Evolutionary conservation across 2,797 vertebrate genomes (phyloP).

Genomic region (Numenius phaeopus): DNA sequence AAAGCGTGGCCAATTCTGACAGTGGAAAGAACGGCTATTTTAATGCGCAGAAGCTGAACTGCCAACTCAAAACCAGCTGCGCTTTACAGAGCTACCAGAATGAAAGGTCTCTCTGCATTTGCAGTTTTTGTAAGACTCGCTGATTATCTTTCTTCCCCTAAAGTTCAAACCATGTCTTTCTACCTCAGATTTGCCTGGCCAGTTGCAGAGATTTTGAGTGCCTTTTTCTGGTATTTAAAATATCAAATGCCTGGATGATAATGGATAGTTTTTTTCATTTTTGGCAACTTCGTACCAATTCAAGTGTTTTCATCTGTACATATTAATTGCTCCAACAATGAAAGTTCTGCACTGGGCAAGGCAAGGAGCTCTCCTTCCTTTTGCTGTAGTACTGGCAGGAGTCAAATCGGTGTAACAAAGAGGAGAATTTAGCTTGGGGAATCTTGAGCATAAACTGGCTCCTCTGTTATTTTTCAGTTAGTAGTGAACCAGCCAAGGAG

Average conservation of each 20-base stretch:
- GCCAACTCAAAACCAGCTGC: constrained; percentile 40
- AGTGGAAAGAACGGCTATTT: constrained; percentile 37
- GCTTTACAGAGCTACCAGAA: not conserved
- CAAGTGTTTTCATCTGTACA: not conserved
- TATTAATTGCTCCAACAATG: not conserved
- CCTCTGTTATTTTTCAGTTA: constrained; percentile 1
- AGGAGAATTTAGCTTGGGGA: not conserved
- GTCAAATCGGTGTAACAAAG: not conserved
- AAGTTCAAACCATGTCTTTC: not conserved
- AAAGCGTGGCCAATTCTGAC: constrained; percentile 1
- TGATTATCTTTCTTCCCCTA: not conserved
- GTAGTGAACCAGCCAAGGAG: not conserved
- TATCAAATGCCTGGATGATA: not conserved
- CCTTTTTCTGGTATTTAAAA: not conserved
- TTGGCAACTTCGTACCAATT: not conserved
- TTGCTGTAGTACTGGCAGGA: not conserved
- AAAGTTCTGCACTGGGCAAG: not conserved
- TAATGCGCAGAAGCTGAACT: constrained; percentile 29
- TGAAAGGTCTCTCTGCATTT: constrained; percentile 6
- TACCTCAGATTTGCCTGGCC: not conserved
- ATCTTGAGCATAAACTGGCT: not conserved
- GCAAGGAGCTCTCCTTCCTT: not conserved
- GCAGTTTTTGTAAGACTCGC: not conserved
- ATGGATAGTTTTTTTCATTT: not conserved
- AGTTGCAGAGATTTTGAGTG: not conserved